Percentiles rank a stretch among this genome's conserved stretches.
phyloP scores from a whole-genome alignment of 2,797 vertebrate species.

The Cottoperca gobio region DNA sequence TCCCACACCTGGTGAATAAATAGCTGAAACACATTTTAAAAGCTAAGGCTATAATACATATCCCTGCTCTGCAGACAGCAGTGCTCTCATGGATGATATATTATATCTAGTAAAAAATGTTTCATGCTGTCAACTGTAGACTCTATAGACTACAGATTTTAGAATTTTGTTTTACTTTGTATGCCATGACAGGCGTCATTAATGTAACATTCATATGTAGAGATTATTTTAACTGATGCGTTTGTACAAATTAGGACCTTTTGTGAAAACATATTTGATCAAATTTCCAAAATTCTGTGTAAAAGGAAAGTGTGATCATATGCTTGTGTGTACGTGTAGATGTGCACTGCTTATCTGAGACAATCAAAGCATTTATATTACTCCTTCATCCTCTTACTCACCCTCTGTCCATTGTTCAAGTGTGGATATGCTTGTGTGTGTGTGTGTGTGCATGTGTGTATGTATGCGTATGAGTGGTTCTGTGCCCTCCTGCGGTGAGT shows the following conservation, averaged over 20 bases:
- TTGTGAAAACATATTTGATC: background rate
- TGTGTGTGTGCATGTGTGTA: conserved; percentile 8
- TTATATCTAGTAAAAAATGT: conserved; percentile 5
- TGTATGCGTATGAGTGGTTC: conserved; percentile 32
- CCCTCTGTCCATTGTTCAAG: conserved; percentile 38
- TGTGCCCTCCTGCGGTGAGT: conserved; percentile 69
- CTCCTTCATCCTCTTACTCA: conserved; percentile 31
- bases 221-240: background rate
- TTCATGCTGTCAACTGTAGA: background rate
- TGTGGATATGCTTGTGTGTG: conserved; percentile 6
- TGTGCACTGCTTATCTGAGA: background rate
- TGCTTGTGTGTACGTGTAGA: background rate
- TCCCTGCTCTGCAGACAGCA: conserved; percentile 31
- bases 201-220: background rate
- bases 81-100: conserved; percentile 5
- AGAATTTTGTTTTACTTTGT: background rate
- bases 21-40: conserved; percentile 51
- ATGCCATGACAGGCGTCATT: background rate
- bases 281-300: background rate
- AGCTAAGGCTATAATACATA: conserved; percentile 34
- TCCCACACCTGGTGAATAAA: conserved; percentile 75
- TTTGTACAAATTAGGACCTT: background rate
- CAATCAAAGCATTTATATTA: conserved; percentile 31
- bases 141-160: background rate
- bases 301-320: background rate